Base-by-base conservation (phyloP, 2,113 vertebrate species). In the Pholis gunnellus region DNA sequence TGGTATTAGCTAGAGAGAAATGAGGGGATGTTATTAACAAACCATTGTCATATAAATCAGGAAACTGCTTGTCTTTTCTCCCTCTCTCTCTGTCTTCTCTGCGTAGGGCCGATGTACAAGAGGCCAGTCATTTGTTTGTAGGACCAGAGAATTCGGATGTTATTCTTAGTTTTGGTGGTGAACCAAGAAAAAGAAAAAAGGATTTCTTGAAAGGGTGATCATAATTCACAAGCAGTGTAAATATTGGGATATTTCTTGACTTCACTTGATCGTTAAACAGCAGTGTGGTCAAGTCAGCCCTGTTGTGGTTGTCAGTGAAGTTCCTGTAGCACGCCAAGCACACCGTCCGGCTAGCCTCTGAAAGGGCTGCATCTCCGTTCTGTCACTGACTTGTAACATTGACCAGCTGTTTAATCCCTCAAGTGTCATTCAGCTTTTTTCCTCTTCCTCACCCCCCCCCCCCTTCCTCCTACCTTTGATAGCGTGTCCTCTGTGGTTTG, bases 111-210 rank as follows among this genome's bases (percentile, higher is more conserved):
- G 82, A 81, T 83, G 81, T 80, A 81, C 77, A 80, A 61, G 52
- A 56, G 38, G 69, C 73, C 77, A 78, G 38, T 34, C 20, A 57
- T 46, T 68, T 80, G 59, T 80, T 79, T 82, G 59, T 63, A 56
- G 74, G 78, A 78, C 89, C 82, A 73, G 84, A 89, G 79, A 75
- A 78, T 88, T 66, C 64, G 64, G 79, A 1, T 83, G 80, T 89
- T 84, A 68, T 91, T 91, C 73, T 73, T 52, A 81, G 81, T 84
- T 86, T 90, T 85, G 31, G 44, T 5, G 29, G 20, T 89, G 61
- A 36, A 80, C 46, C 40, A 61, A 68, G n/a, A 79, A 75, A 40
- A 3, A 34, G 40, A 81, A 74, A 50, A 71, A 75, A 20, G 2
- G 1, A 56, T 66, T 79, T 83, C 52, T 70, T 52, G 7, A 64